phyloP scores from a whole-genome alignment of 2,113 vertebrate species.

The Oxyura jamaicensis region DNA sequence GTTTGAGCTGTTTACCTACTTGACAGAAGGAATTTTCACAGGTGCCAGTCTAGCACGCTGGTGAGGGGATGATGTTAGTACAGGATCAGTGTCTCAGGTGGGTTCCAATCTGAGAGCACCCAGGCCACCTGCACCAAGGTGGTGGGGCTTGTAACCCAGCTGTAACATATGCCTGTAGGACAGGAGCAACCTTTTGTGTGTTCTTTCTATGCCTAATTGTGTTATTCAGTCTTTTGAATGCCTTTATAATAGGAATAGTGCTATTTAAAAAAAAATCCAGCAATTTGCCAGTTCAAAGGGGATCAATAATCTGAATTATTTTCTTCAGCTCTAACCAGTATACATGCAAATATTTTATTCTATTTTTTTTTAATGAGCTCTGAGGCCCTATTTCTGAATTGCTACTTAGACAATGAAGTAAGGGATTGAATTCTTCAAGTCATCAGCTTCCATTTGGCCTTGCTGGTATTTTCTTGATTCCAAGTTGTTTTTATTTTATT shows the following conservation, averaged over 20 bases:
- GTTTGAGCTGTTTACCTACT: not conserved
- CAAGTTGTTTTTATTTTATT: not conserved
- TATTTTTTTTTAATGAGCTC: not conserved
- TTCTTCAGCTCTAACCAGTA: not conserved
- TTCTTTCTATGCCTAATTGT: not conserved
- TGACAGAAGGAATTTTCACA: not conserved
- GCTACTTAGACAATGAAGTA: slow-evolving; percentile 18
- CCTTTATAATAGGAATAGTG: not conserved
- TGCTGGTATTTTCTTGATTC: not conserved
- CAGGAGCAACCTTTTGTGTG: not conserved
- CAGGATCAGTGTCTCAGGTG: accelerated
- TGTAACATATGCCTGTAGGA: not conserved
- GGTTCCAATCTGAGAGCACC: not conserved
- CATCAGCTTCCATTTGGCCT: not conserved
- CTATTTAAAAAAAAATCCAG: not conserved
- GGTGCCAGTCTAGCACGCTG: not conserved
- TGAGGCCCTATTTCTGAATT: not conserved
- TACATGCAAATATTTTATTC: not conserved
- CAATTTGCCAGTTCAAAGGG: not conserved
- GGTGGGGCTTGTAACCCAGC: not conserved
- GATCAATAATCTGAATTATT: not conserved
- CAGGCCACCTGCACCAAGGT: not conserved
- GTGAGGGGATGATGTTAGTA: not conserved
- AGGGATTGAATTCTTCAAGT: not conserved
- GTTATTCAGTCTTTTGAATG: not conserved